Evolutionary conservation across 2,797 vertebrate genomes (phyloP).

Genomic region (Microcaecilia unicolor): DNA sequence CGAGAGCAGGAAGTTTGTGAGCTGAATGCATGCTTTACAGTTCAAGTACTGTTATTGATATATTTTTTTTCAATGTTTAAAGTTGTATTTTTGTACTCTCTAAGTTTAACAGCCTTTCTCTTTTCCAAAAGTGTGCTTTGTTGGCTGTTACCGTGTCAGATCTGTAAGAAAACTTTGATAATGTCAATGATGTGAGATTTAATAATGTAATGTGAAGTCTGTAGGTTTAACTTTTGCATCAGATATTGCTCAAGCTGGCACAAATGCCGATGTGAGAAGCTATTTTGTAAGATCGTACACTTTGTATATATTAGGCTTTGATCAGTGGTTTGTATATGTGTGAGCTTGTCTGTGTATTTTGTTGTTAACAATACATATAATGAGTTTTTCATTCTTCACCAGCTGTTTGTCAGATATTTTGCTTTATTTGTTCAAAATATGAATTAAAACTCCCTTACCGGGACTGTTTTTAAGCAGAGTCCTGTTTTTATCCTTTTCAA

Average conservation of each 20-base stretch:
- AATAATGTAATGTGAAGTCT: slow-evolving; percentile 59
- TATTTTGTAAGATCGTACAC: slow-evolving; percentile 50
- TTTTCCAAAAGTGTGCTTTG: slow-evolving; percentile 19
- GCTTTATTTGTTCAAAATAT: slow-evolving; percentile 39
- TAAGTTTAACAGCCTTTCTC: slow-evolving; percentile 4
- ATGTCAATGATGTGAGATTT: slow-evolving; percentile 23
- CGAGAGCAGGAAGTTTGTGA: neutral
- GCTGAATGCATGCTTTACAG: neutral
- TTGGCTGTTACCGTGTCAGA: slow-evolving; percentile 11
- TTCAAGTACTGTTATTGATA: neutral
- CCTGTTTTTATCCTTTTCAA: too few relatives aligned
- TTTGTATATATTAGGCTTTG: slow-evolving; percentile 49
- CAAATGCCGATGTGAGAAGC: slow-evolving; percentile 50
- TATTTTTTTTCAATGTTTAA: neutral
- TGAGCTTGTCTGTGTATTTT: too few relatives aligned
- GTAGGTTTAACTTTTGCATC: slow-evolving; percentile 61
- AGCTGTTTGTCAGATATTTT: slow-evolving; percentile 16
- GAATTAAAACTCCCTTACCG: slow-evolving; percentile 54
- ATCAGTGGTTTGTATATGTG: slow-evolving; percentile 51
- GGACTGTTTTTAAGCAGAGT: too few relatives aligned
- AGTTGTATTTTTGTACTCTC: slow-evolving; percentile 4
- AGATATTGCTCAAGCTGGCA: slow-evolving; percentile 40
- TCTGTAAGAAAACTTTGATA: slow-evolving; percentile 15
- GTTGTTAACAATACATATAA: too few relatives aligned
- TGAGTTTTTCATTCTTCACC: slow-evolving; percentile 25